phyloP scores from a whole-genome alignment of 1,140 invertebrate genomes.

The Octopus sinensis region DNA sequence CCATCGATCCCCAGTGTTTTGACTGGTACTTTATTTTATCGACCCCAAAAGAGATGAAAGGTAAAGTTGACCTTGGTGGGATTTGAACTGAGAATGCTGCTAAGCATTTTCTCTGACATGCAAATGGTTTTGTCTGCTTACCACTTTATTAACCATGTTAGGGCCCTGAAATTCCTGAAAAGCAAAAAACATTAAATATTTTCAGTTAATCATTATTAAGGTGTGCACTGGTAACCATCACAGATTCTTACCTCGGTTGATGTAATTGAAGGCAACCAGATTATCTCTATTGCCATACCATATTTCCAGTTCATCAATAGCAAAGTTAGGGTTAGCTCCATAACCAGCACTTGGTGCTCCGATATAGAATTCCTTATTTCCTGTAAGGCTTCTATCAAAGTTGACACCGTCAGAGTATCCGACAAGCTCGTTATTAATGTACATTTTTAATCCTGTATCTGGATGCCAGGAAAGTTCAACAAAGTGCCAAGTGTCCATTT shows the following conservation, averaged over 20 bases:
- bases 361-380: constrained; percentile 31
- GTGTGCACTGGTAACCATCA: no score
- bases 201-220: no score
- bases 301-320: constrained; percentile 51
- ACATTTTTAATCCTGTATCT: constrained; percentile 47
- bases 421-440: constrained; percentile 42
- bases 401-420: constrained; percentile 21
- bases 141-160: no score
- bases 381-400: not conserved
- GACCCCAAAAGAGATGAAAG: no score
- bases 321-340: constrained; percentile 36
- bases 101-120: no score
- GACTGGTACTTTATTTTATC: no score
- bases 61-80: no score
- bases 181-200: no score
- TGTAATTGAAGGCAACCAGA: constrained; percentile 50
- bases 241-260: constrained; percentile 46
- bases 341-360: constrained; percentile 32
- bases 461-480: constrained; percentile 53
- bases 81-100: no score
- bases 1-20: no score
- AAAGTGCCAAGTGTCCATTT: constrained; percentile 47
- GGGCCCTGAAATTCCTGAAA: no score
- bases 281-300: constrained; percentile 50
- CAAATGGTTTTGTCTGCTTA: no score